Percentiles rank a stretch among this genome's conserved stretches.
Evolutionary conservation across 1,140 invertebrate species (phyloP).

Genomic region (Drosophila sp.): DNA sequence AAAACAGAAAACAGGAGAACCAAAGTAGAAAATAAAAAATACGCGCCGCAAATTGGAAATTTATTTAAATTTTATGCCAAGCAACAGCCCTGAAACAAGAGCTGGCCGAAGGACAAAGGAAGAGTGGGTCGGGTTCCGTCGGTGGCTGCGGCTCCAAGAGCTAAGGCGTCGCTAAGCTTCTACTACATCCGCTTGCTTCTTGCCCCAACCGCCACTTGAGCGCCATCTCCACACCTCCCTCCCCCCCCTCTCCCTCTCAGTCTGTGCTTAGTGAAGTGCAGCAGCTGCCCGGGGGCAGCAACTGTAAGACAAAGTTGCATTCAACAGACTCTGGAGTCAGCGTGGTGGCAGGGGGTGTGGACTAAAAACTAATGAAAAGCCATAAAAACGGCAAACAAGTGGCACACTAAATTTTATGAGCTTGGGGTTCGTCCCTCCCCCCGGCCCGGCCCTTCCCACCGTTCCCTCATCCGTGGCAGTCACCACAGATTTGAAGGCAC

Average conservation of each 20-base stretch:
- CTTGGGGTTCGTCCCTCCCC: not conserved
- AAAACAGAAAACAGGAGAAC: conserved; percentile 36
- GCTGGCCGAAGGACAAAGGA: not conserved
- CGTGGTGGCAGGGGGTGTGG: not conserved
- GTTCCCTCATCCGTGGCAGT: conserved; percentile 41
- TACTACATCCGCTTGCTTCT: not conserved
- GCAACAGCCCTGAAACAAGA: conserved; percentile 17
- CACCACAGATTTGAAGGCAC: conserved; percentile 72
- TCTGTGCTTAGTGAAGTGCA: conserved; percentile 6
- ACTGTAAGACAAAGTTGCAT: conserved; percentile 41
- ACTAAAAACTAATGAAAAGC: conserved; percentile 72
- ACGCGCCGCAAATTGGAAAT: conserved; percentile 69
- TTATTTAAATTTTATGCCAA: conserved; percentile 77
- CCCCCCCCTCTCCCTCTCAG: not conserved
- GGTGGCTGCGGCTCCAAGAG: too few species aligned
- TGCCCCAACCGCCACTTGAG: not conserved
- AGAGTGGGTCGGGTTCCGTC: not conserved
- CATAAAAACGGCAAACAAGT: conserved; percentile 76
- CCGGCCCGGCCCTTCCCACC: conserved; percentile 22
- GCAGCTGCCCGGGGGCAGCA: conserved; percentile 32
- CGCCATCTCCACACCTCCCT: not conserved
- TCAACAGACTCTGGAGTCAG: conserved; percentile 47
- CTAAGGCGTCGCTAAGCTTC: conserved; percentile 2
- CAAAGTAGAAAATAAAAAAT: not conserved
- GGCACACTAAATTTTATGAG: conserved; percentile 74